phyloP scores from a whole-genome alignment of 2,113 vertebrate species.

The Psephotus haematonotus region DNA sequence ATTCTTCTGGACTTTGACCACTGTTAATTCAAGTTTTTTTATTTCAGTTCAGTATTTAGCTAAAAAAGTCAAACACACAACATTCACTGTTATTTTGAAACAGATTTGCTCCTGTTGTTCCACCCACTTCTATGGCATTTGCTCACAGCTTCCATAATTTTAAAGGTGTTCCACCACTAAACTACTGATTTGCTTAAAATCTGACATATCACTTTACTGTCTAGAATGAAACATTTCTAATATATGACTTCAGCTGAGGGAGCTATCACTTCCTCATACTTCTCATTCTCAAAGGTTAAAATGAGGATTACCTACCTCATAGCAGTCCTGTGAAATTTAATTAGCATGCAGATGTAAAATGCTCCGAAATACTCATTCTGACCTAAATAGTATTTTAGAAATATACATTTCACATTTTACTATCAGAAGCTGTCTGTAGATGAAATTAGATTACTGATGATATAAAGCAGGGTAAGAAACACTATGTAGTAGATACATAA shows the following conservation, averaged over 20 bases:
- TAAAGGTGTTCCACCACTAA: background rate
- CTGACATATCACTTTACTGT: background rate
- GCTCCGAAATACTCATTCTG: constrained; percentile 20
- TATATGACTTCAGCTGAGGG: background rate
- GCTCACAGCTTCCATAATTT: background rate
- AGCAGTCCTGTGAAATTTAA: constrained; percentile 19
- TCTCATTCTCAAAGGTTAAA: constrained; percentile 35
- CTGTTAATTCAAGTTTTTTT: background rate
- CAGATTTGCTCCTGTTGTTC: background rate
- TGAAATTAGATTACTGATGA: background rate
- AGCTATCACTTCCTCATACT: background rate
- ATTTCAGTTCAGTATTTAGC: background rate
- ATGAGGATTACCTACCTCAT: background rate
- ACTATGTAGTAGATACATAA: background rate
- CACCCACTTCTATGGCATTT: background rate
- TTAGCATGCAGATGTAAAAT: constrained; percentile 18
- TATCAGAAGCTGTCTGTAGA: background rate
- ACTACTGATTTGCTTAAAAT: background rate
- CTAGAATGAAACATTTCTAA: background rate
- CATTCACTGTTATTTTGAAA: background rate
- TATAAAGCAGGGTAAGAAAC: background rate
- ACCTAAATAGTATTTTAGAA: constrained; percentile 4
- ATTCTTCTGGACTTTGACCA: background rate
- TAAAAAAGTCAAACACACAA: background rate
- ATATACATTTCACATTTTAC: background rate